phyloP scores from a whole-genome alignment of 2,797 vertebrate genomes.

The Podarcis lilfordi region DNA sequence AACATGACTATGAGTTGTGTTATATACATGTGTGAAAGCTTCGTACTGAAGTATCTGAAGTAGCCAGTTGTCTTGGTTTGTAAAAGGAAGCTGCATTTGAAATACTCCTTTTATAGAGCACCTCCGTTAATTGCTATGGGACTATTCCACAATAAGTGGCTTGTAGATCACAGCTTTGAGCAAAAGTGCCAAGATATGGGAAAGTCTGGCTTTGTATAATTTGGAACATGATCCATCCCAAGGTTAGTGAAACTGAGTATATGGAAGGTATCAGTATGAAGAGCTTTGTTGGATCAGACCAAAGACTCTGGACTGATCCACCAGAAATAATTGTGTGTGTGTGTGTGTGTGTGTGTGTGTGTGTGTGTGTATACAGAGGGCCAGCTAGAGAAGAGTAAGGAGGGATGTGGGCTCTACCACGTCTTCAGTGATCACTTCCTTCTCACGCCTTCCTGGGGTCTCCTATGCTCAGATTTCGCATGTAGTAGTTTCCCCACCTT shows the following conservation, averaged over 20 bases:
- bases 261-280: not conserved
- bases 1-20: not conserved
- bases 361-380: not conserved
- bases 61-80: not conserved
- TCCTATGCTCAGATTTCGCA: not conserved
- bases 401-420: not conserved
- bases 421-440: not conserved
- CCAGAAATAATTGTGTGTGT: not conserved
- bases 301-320: not conserved
- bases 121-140: not conserved
- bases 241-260: too few relatives aligned
- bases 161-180: not conserved
- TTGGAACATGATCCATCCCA: not conserved
- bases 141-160: not conserved
- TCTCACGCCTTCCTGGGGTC: not conserved
- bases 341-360: not conserved
- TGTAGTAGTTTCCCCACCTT: not conserved
- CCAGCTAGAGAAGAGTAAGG: not conserved
- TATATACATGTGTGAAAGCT: not conserved
- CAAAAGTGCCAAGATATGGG: not conserved
- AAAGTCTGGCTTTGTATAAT: not conserved
- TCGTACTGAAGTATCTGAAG: not conserved
- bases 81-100: not conserved
- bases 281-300: not conserved
- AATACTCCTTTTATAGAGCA: not conserved